Evolutionary conservation across 2,113 vertebrate genomes (phyloP), one percentile per base, ranked within the genome.

Genomic region (Tretioscincus oriximinensis): DNA sequence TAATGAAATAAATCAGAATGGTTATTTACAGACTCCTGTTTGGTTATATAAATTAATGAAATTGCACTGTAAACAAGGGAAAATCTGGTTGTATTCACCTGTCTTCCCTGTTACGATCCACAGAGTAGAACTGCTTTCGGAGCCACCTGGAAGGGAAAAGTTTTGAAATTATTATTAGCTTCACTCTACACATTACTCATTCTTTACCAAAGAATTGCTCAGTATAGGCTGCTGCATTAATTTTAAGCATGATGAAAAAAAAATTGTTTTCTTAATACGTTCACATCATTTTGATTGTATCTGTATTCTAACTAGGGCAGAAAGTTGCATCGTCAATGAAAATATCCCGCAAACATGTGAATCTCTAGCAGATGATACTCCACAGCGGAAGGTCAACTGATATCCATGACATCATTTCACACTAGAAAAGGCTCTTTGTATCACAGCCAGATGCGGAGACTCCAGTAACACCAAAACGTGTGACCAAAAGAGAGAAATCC

Each of bases 71-170:
- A 18, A 7, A 29, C 22, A 72, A 78, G 14, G 0, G 0, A n/a
- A 7, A 1, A 2, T 2, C 54, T 11, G 72, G 60, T 5, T 26
- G 2, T 22, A 89, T 95, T 94, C 88, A 99, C 98, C 97, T 96
- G 89, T 99, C 98, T 47, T 99, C 98, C 81, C 97, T 94, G 92
- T 97, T 99, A 71, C 98, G 97, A 87, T 99, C 97, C 60, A 99
- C 94, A 0, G 97, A 96, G 73, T 99, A 99, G 91, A 99, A 99
- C 94, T 99, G 98, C 86, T 99, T 99, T 81, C 98, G 95, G 81
- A 99, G 95, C 98, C 98, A 99, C 93, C 98, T 99, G 24, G 1
- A 74, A 0, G 0, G 76, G 80, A 28, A 73, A 31, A 86, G 71
- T 66, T 89, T 1, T 85, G 78, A 49, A 71, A 54, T 7, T 58